Conservation (phyloP, 2,797 vertebrate genomes). For the Psittacula derbiana region DNA sequence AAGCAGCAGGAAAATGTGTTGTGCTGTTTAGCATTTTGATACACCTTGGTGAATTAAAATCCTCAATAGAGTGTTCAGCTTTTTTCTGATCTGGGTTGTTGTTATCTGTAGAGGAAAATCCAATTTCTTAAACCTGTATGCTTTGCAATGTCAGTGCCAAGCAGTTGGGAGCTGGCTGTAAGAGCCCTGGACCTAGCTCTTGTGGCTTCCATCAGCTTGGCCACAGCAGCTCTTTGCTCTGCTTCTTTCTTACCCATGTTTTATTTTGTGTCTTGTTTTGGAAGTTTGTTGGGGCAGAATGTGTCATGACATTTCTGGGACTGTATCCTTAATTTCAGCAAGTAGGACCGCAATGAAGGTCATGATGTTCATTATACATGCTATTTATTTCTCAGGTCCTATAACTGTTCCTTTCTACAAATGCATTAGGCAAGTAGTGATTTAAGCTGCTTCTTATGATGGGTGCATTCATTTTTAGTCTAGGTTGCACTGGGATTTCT, state of each 20-base stretch:
- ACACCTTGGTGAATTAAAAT: background rate
- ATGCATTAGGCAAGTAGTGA: background rate
- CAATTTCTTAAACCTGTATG: background rate
- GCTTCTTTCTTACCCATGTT: background rate
- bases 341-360: background rate
- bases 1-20: background rate
- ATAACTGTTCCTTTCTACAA: background rate
- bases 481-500: background rate
- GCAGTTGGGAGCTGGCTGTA: background rate
- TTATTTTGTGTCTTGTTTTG: background rate
- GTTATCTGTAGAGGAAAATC: background rate
- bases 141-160: background rate
- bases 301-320: background rate
- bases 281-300: background rate
- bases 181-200: background rate
- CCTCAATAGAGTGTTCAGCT: background rate
- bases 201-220: background rate
- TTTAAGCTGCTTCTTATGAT: background rate
- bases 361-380: fast-evolving
- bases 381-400: background rate
- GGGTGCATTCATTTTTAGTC: background rate
- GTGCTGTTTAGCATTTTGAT: background rate
- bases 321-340: background rate
- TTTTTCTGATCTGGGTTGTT: background rate
- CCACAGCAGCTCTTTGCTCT: background rate